Evolutionary conservation across 2,888 invertebrate genomes (phyloP).

Genomic region (Andrena haemorrhoa): DNA sequence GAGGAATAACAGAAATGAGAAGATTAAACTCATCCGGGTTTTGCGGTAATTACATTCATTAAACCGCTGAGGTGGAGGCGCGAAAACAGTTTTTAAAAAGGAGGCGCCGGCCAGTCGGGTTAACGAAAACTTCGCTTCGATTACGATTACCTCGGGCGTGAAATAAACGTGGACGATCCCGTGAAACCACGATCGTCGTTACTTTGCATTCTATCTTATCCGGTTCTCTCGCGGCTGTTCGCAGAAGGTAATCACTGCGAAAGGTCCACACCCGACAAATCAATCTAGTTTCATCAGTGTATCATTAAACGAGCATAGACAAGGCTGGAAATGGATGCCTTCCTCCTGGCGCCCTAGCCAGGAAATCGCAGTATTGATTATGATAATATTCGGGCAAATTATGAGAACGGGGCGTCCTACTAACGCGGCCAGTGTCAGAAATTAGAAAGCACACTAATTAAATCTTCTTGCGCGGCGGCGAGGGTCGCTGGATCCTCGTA

Average conservation of each 20-base stretch:
- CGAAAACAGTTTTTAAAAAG: conserved; percentile 37
- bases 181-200: conserved; percentile 1
- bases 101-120: background rate
- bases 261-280: conserved; percentile 5
- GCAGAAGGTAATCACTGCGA: background rate
- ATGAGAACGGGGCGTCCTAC: background rate
- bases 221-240: background rate
- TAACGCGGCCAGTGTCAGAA: conserved; percentile 9
- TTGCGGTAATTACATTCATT: conserved; percentile 44
- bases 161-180: background rate
- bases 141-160: background rate
- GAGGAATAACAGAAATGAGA: conserved; percentile 46
- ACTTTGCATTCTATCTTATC: background rate
- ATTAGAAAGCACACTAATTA: conserved; percentile 58
- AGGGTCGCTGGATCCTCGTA: background rate
- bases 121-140: background rate
- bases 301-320: conserved; percentile 10
- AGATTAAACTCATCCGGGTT: conserved; percentile 44
- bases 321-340: conserved; percentile 1
- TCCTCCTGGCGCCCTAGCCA: background rate
- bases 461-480: conserved; percentile 36
- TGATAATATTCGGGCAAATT: conserved; percentile 32
- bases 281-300: conserved; percentile 26
- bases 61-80: conserved; percentile 18
- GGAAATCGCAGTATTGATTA: conserved; percentile 8